A percentile compares a stretch with the other conserved stretches of the same genome.
Conservation (phyloP, 2,888 invertebrate genomes). For the Sipha maydis region DNA sequence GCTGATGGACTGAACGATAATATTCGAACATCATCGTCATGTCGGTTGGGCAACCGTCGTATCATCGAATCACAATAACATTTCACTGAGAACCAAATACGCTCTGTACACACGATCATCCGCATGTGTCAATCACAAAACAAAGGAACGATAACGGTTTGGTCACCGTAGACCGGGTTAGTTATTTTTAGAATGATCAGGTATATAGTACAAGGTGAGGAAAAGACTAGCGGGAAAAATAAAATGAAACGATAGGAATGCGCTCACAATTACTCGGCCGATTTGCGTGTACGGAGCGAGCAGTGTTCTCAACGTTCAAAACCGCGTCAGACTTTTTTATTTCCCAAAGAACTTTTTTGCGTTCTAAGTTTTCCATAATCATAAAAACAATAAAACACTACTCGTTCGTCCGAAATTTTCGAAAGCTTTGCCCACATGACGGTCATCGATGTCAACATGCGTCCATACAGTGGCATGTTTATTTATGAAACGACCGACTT, state of each 20-base stretch:
- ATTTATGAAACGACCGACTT: too few species aligned
- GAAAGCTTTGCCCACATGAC: too few species aligned
- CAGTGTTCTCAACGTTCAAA: too few species aligned
- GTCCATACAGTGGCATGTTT: too few species aligned
- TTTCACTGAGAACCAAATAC: too few species aligned
- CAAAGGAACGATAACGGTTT: neutral
- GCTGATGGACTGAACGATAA: neutral
- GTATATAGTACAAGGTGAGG: neutral
- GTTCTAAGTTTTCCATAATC: too few species aligned
- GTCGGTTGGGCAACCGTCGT: neutral
- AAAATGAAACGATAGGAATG: neutral
- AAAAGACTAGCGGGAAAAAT: neutral
- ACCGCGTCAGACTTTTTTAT: too few species aligned
- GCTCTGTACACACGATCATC: neutral
- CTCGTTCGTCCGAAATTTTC: too few species aligned
- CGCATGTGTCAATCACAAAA: neutral
- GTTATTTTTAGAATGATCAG: neutral
- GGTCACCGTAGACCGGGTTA: neutral
- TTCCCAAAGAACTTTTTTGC: too few species aligned
- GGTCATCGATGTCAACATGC: too few species aligned
- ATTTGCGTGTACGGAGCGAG: too few species aligned
- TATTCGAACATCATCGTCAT: neutral
- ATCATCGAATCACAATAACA: neutral
- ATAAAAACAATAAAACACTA: too few species aligned
- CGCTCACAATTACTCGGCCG: neutral